Conservation (phyloP, 2,797 vertebrate species). For the Schizothorax lantsangensis region DNA sequence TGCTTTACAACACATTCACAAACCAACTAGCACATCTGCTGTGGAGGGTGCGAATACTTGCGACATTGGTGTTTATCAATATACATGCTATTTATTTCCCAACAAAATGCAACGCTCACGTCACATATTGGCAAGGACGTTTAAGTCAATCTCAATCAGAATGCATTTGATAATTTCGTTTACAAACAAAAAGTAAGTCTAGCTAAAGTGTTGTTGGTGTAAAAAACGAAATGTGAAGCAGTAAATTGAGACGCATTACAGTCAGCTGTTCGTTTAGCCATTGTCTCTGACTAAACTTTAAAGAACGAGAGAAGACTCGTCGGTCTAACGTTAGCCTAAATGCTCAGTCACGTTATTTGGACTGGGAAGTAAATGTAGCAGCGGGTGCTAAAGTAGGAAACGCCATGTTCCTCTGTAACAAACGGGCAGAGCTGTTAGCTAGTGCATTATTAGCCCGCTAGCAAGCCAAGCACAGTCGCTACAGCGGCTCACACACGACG, state of each 20-base stretch:
- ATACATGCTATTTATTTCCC: neutral
- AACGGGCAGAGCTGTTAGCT: conserved; percentile 8
- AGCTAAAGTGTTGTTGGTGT: neutral
- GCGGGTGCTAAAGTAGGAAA: neutral
- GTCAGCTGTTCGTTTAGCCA: neutral
- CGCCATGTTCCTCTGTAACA: neutral
- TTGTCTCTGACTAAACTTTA: neutral
- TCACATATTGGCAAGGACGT: neutral
- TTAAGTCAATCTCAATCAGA: neutral
- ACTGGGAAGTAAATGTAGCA: neutral
- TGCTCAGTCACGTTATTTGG: neutral
- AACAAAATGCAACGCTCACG: neutral
- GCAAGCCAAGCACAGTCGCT: conserved; percentile 14
- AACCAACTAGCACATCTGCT: neutral
- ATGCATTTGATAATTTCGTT: neutral
- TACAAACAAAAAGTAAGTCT: neutral
- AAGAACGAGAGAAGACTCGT: neutral
- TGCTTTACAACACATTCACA: conserved; percentile 8
- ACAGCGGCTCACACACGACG: neutral
- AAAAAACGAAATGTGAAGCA: neutral
- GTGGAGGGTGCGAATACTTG: neutral
- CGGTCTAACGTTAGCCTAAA: neutral
- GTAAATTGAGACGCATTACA: neutral
- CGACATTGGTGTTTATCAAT: too few relatives aligned
- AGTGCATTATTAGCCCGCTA: conserved; percentile 11